Base-by-base conservation (phyloP, 1,140 invertebrate species). In the Heliconius nattereri region DNA sequence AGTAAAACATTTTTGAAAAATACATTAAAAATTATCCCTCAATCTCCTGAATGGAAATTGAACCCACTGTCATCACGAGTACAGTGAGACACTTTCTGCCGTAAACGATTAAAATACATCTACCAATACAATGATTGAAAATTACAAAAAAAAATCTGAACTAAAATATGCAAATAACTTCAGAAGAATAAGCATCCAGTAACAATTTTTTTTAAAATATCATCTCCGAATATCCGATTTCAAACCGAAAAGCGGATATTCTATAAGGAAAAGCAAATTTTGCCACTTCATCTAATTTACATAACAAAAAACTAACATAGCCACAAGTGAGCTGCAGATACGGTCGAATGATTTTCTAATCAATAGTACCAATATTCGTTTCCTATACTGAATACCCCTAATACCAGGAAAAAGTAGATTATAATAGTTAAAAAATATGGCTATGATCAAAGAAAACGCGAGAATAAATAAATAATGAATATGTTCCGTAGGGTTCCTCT, bases 401-500 rank as follows among this genome's bases (percentile, higher is more conserved):
- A 66, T 66, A 26, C 60, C 5, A 26, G 26, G 26, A 66, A 66
- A 66, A 66, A 66, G 60, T 66, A 13, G 60, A 66, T 66, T 66
- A 66, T 66, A 66, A 66, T 66, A 26, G 8, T 66, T 80, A 49
- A 76, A 73, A n/a, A 40, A 19, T 32, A 79, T 70, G 60, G 54
- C 73, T 40, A 52, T 52, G 49, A 52, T 52, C 49, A 79, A 84
- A 76, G 70, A 78, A 71, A 76, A 80, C 32, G 71, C 76, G 78
- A 82, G 66, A 79, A 80, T 73, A 78, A 83, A 78, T 73, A 80
- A 82, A 77, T 84, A 86, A 85, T 79, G 77, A 82, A 78, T 73
- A 80, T 26, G 79, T 86, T 87, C 81, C 82, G 84, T 86, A 90
- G 88, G 88, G 88, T 85, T 79, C 75, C 29, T 76, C 37, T 78